Evolutionary conservation across 2,113 vertebrate genomes (phyloP), one percentile per base, ranked within the genome.

Genomic region (Xenus cinereus): DNA sequence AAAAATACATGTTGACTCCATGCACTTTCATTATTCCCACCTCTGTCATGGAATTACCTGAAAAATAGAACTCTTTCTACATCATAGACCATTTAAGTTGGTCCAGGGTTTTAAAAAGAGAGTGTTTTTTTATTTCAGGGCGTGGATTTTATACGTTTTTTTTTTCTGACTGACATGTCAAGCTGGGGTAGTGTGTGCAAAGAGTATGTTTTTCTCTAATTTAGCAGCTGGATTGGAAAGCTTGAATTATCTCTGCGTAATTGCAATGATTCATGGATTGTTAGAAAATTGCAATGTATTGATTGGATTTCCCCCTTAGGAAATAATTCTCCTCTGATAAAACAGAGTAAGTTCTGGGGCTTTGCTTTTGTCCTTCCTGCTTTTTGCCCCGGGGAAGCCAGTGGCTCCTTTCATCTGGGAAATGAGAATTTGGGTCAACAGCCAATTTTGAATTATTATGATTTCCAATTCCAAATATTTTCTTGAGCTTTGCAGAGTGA

Each of bases 201-300:
- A 93, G 87, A 95, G 86, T 48, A 21, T 0, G 15, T 75, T 90
- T 90, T 93, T 86, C 89, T 97, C 53, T 88, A 73, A 94, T 95
- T 94, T 86, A 90, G 81, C 81, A 95, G 86, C 94, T 97, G 96
- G 77, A 95, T 95, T 97, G 95, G 95, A 96, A 98, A 94, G 87
- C 96, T 94, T 53, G 84, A 96, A 97, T 96, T 94, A 96, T 88
- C 91, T 91, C 93, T 94, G 87, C 33, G 62, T 97, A 97, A 95
- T 81, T 93, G 79, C 83, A 94, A 64, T 82, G 88, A 97, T 95
- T 96, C 91, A 83, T 93, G 90, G 87, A 90, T 95, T 96, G 90
- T 91, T 87, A 89, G 89, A 69, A 95, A 97, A 95, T 92, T 95
- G 93, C 81, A 79, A 97, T 97, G 69, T 95, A 97, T 93, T 97